Percentiles rank a stretch among this genome's conserved stretches.
Evolutionary conservation across 2,888 invertebrate genomes (phyloP).

Genomic region (Andricus quercusramuli): DNA sequence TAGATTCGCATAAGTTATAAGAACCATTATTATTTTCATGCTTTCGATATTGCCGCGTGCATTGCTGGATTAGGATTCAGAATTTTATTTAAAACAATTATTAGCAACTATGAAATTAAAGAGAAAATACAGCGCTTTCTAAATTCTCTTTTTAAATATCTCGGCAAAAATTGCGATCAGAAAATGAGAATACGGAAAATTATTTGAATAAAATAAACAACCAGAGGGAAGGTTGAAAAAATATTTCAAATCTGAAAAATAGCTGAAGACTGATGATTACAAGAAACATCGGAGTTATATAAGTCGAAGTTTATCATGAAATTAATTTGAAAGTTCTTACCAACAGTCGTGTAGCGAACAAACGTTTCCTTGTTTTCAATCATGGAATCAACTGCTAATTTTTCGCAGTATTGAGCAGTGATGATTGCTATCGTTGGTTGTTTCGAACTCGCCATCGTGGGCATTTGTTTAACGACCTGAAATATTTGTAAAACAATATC

Average conservation of each 20-base stretch:
- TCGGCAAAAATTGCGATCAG: not conserved
- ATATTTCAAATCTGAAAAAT: not conserved
- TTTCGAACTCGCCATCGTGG: conserved; percentile 91
- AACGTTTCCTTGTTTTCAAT: conserved; percentile 98
- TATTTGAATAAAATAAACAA: not conserved
- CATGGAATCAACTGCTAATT: conserved; percentile 98
- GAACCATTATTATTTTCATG: conserved; percentile 41
- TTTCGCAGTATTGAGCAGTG: conserved; percentile 98
- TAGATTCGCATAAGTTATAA: not conserved
- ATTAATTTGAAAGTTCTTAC: conserved; percentile 81
- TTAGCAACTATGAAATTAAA: not conserved
- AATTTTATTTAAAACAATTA: not conserved
- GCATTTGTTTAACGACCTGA: conserved; percentile 96
- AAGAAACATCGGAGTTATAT: not conserved
- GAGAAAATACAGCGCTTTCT: not conserved
- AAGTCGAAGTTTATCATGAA: not conserved
- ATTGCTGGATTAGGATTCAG: conserved; percentile 32
- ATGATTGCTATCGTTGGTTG: conserved; percentile 99
- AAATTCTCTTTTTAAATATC: not conserved
- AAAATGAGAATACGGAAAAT: not conserved
- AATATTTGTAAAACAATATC: not conserved
- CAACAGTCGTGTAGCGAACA: conserved; percentile 96
- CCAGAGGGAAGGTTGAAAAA: not conserved
- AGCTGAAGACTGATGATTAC: not conserved
- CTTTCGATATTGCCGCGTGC: conserved; percentile 44